phyloP scores from a whole-genome alignment of 2,113 vertebrate species.

The Coracopsis vasa region DNA sequence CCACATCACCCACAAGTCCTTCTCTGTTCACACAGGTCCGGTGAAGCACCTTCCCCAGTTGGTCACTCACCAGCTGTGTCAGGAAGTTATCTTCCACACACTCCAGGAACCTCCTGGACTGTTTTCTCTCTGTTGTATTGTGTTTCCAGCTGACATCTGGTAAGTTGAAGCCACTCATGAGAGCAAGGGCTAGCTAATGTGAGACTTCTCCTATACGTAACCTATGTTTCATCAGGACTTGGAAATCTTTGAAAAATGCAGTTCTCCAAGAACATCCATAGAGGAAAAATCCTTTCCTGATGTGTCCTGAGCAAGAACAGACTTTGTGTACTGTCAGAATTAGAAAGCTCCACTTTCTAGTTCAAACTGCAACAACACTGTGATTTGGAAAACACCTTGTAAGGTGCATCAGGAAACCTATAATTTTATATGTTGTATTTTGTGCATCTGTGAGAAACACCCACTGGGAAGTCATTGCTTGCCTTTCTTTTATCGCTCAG shows the following conservation, averaged over 20 bases:
- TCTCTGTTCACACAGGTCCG: neutral
- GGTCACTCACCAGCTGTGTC: neutral
- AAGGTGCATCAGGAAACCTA: neutral
- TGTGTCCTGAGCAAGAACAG: neutral
- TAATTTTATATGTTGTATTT: neutral
- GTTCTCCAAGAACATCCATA: neutral
- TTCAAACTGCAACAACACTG: neutral
- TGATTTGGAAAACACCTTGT: neutral
- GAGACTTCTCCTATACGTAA: neutral
- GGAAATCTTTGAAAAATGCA: neutral
- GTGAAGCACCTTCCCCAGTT: rapidly evolving
- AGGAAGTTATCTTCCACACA: neutral
- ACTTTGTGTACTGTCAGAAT: neutral
- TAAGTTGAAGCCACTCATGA: neutral
- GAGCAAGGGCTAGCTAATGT: neutral
- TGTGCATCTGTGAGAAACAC: neutral
- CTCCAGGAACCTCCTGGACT: neutral
- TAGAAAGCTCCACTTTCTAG: neutral
- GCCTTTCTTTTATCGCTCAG: neutral
- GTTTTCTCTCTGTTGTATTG: neutral
- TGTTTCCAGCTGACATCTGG: neutral
- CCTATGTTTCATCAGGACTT: neutral
- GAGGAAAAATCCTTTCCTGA: neutral
- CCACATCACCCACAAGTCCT: neutral
- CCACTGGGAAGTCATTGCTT: neutral